Evolutionary conservation across 1,140 invertebrate species (phyloP).

Genomic region (Micrasema longulum): DNA sequence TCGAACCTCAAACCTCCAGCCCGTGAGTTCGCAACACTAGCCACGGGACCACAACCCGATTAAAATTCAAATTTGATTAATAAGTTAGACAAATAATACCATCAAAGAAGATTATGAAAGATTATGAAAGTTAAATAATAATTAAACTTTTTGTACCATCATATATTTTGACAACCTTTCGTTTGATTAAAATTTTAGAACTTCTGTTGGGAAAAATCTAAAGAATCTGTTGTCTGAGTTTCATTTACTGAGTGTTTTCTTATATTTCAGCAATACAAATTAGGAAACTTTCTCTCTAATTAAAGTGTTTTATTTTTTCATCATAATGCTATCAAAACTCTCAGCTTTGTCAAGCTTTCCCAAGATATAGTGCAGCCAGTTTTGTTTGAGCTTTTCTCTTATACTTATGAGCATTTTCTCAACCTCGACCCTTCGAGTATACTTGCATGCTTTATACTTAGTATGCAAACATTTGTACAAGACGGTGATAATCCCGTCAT

Average conservation of each 20-base stretch:
- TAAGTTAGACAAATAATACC: no score
- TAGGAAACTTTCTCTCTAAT: constrained; percentile 14
- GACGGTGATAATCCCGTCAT: constrained; percentile 10
- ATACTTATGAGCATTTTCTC: constrained; percentile 10
- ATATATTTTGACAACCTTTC: no score
- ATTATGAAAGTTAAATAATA: no score
- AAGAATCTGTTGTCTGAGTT: no score
- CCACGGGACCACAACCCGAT: no score
- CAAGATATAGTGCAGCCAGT: constrained; percentile 5
- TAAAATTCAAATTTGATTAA: no score
- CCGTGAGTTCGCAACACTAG: no score
- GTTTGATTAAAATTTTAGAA: no score
- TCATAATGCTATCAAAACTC: constrained; percentile 16
- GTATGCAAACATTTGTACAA: constrained; percentile 16
- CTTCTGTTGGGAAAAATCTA: no score
- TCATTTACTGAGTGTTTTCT: neutral
- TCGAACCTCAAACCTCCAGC: no score
- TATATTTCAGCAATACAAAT: constrained; percentile 13
- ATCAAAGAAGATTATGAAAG: no score
- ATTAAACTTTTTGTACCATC: no score
- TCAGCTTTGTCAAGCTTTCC: constrained; percentile 18
- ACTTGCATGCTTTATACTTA: constrained; percentile 12
- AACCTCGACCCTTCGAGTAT: neutral
- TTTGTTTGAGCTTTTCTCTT: neutral
- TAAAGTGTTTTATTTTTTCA: constrained; percentile 18